Evolutionary conservation across 2,797 vertebrate genomes (phyloP).

Genomic region (Pseudomugil gertrudae): DNA sequence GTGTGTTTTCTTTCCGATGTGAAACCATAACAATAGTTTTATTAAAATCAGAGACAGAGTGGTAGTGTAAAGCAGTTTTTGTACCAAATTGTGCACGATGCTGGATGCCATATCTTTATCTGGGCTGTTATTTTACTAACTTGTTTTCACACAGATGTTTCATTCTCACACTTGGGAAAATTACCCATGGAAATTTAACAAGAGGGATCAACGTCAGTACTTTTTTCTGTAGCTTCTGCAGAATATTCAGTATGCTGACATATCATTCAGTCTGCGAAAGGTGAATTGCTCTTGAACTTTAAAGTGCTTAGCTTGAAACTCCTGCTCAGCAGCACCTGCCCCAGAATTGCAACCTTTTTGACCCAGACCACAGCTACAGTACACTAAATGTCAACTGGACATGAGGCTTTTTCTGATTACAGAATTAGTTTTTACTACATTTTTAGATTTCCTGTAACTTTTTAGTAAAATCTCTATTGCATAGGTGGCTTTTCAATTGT

Average conservation of each 20-base stretch:
- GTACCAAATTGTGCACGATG: constrained; percentile 1
- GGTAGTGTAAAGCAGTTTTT: not conserved
- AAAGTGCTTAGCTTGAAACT: constrained; percentile 35
- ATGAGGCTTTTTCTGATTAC: constrained; percentile 1
- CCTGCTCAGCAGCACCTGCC: constrained; percentile 31
- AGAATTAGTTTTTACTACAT: not conserved
- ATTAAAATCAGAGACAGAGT: not conserved
- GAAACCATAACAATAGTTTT: not conserved
- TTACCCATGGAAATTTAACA: constrained; percentile 1
- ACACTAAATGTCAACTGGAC: constrained; percentile 3
- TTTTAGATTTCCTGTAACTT: not conserved
- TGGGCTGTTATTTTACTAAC: constrained; percentile 6
- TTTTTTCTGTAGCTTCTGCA: constrained; percentile 9
- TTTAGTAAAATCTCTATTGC: not conserved
- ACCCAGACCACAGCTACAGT: constrained; percentile 5
- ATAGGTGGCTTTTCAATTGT: not conserved
- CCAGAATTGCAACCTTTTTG: constrained; percentile 27
- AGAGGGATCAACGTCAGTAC: constrained; percentile 17
- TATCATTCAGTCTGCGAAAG: constrained; percentile 28
- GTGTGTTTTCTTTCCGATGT: not conserved
- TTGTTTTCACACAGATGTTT: constrained; percentile 15
- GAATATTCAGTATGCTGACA: constrained; percentile 30
- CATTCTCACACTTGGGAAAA: not conserved
- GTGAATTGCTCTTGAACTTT: constrained; percentile 39
- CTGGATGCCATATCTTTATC: constrained; percentile 6